Evolutionary conservation across 2,888 invertebrate genomes (phyloP), one percentile per base, ranked within the genome.

Genomic region (Phymatocera aterrima): DNA sequence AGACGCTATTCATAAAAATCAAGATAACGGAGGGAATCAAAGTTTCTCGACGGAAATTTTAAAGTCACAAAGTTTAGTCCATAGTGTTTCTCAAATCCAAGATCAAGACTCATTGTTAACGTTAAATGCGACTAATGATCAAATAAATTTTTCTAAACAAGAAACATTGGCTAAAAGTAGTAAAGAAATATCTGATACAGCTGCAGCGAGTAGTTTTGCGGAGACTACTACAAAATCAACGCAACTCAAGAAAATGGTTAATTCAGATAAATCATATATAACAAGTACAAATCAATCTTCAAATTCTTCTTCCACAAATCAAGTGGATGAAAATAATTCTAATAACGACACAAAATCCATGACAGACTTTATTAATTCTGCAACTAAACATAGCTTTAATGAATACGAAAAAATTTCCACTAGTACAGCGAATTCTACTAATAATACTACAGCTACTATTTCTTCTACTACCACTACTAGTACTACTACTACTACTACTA

Each of bases 51-150:
- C 12, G 8, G 46, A 75, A 28, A 40, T 5, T 40, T 37, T 21
- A 6, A 75, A 57, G 40, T 40, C 40, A 34, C n/a, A 54, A 43
- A 72, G 34, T 72, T 54, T 51, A 34, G 4, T 51, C 18, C 43
- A 75, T 28, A 57, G 40, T 40, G 18, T 72, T 31, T 68, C 77
- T 8, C 82, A 83, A 18, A 77, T 80, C 72, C 83, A 83, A 21
- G 83, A 82, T 68, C 85, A 84, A 60, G 88, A 89, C n/a, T 64
- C 37, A 64, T 64, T 64, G 77, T 87, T 84, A 6, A 86, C 86
- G 1, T 86, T 88, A 1, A 89, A 88, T 75, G 89, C 89, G 21
- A 88, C 86, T 28, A 89, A 89, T 57, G 89, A 89, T 84, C 88
- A 89, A 80, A 89, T 88, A 8, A 88, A 87, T 70, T 84, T 85